phyloP scores from a whole-genome alignment of 1,140 invertebrate genomes.

The Drosophila rufa region DNA sequence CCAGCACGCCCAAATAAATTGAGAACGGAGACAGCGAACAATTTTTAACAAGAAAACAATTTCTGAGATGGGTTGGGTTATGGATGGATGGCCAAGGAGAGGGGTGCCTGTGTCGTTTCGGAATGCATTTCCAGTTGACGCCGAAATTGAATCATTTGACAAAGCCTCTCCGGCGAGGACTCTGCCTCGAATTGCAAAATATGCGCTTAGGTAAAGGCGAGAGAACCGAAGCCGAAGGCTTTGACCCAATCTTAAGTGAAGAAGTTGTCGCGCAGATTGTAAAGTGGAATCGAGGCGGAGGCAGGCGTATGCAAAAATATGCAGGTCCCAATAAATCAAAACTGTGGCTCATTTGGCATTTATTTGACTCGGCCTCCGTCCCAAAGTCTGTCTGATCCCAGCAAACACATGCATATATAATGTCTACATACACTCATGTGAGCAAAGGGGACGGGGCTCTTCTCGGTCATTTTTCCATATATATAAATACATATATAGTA shows the following conservation, averaged over 20 bases:
- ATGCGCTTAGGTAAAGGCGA: constrained; percentile 66
- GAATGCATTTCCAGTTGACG: constrained; percentile 71
- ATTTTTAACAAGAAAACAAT: constrained; percentile 59
- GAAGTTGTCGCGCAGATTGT: constrained; percentile 18
- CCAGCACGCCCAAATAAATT: constrained; percentile 52
- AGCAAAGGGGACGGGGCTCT: not conserved
- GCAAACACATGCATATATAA: constrained; percentile 17
- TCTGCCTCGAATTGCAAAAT: constrained; percentile 67
- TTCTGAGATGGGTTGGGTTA: constrained; percentile 25
- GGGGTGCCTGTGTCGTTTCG: constrained; percentile 5
- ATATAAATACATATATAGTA: too few relatives aligned
- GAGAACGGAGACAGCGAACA: constrained; percentile 34
- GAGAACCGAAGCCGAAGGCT: constrained; percentile 8
- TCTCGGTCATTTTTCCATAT: not conserved
- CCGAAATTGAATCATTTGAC: constrained; percentile 79
- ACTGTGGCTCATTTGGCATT: constrained; percentile 54
- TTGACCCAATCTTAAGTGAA: constrained; percentile 44
- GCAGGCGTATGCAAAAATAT: constrained; percentile 41
- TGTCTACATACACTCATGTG: constrained; percentile 5
- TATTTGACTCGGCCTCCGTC: constrained; percentile 26
- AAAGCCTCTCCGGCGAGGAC: constrained; percentile 56
- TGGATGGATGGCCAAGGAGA: not conserved
- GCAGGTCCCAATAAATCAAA: constrained; percentile 57
- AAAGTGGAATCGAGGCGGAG: constrained; percentile 5
- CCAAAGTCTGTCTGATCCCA: not conserved